phyloP scores from a whole-genome alignment of 2,113 vertebrate species.

The Ammospiza caudacuta region DNA sequence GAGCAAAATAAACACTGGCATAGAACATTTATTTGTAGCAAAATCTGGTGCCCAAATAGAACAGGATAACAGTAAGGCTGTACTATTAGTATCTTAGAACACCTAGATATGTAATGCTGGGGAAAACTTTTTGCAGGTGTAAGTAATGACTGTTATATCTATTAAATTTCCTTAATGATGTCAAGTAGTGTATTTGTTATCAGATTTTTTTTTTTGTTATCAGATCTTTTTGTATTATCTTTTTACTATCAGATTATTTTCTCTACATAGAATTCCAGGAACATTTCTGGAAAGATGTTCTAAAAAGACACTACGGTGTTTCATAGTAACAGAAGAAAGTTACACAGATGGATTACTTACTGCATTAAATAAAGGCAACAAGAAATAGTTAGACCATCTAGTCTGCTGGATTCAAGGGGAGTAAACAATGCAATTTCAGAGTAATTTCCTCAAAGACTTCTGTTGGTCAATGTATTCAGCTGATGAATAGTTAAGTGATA shows the following conservation, averaged over 20 bases:
- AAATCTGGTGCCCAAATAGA: not conserved
- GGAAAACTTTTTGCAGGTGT: not conserved
- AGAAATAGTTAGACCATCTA: not conserved
- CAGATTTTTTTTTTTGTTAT: not conserved
- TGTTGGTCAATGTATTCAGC: not conserved
- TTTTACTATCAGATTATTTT: not conserved
- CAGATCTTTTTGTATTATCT: not conserved
- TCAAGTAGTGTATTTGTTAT: not conserved
- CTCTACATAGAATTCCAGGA: not conserved
- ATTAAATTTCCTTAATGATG: not conserved
- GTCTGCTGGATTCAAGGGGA: not conserved
- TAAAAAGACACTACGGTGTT: not conserved
- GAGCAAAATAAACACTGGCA: not conserved
- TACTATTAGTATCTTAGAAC: not conserved
- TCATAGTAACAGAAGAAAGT: not conserved
- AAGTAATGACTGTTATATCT: not conserved
- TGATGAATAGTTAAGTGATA: not conserved
- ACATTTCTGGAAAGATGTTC: not conserved
- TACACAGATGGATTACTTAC: not conserved
- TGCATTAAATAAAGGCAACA: not conserved
- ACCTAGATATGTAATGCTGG: not conserved
- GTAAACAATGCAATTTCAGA: not conserved
- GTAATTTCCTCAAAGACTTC: not conserved
- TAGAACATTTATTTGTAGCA: not conserved
- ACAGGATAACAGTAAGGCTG: not conserved